Evolutionary conservation across 2,888 invertebrate genomes (phyloP), one percentile per base, ranked within the genome.

Genomic region (Drosophila fungiperda): DNA sequence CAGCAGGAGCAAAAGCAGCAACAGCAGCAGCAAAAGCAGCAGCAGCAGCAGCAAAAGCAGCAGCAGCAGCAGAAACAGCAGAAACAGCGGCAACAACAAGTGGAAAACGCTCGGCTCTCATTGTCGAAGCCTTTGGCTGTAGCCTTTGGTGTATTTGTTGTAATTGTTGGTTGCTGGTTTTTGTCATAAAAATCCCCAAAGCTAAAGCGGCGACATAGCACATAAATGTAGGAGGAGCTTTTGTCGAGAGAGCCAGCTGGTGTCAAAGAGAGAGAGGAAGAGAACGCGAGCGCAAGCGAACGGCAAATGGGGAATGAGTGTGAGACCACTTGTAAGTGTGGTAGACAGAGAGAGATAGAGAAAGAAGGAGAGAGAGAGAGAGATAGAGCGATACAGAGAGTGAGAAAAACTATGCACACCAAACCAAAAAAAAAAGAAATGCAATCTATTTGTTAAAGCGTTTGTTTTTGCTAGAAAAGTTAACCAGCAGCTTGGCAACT

Each of bases 161-260:
- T 45, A 45, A 49, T 20, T 60, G 65, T 29, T 50, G 45, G 5
- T 57, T 57, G 62, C 15, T 55, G 66, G 63, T 57, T 63, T 72
- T 78, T 78, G 80, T 69, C 76, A 82, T 74, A 80, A 90, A 89
- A 87, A 89, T 87, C 88, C 86, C 90, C 75, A 85, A 85, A 81
- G 76, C 83, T 42, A 49, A 55, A 65, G 76, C 69, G 66, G 70
- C 73, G 78, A 72, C 78, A 78, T 69, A 86, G 71, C 83, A 68
- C 75, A 68, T 29, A 66, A 78, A 76, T 71, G 67, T 60, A 77
- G 86, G 86, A 79, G 86, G 86, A 90, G 86, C 90, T 83, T 73
- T 83, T 40, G 62, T 49, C 23, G 40, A 62, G 48, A 38, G 59
- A 67, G 61, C 45, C 50, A 35, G 52, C 29, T 38, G n/a, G 53